These are phyloP conservation scores for Drosophila atripex DNA, from an alignment of 2,888 invertebrate genomes.

Conservation along the genomic window DNA sequence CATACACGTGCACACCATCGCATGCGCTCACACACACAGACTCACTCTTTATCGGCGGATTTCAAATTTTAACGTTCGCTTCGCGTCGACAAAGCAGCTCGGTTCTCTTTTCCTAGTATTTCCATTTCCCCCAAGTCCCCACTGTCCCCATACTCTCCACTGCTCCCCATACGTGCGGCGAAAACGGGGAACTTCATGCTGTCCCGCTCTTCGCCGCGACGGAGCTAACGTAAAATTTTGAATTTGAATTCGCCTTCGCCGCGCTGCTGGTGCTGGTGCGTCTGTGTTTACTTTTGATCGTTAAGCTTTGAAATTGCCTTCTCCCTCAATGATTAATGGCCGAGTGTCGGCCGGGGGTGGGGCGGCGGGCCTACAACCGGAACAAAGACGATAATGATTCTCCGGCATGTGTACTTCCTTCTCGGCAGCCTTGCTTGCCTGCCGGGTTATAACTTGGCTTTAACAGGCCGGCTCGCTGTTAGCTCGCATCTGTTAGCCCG, in stretches of 20 bases:
- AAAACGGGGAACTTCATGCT: slow-evolving; percentile 25
- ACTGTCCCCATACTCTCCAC: slow-evolving; percentile 27
- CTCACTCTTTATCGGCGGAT: slow-evolving; percentile 38
- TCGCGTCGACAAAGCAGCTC: slow-evolving; percentile 63
- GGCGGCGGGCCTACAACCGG: slow-evolving; percentile 41
- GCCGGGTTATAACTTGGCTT: slow-evolving; percentile 65
- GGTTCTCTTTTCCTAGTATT: slow-evolving; percentile 65
- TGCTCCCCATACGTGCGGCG: slow-evolving; percentile 26
- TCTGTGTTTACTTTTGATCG: slow-evolving; percentile 57
- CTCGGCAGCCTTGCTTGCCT: neutral
- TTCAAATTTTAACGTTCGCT: slow-evolving; percentile 71
- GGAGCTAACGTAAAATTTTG: neutral
- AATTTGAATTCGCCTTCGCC: slow-evolving; percentile 43
- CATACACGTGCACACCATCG: slow-evolving; percentile 19
- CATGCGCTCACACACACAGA: slow-evolving; percentile 18
- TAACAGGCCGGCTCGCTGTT: slow-evolving; percentile 37
- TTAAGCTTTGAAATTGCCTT: slow-evolving; percentile 50
- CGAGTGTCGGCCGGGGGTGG: neutral
- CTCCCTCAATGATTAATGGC: slow-evolving; percentile 56
- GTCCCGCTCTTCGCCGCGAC: slow-evolving; percentile 28
- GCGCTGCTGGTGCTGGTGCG: slow-evolving; percentile 2
- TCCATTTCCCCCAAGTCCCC: slow-evolving; percentile 51
- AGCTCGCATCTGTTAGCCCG: slow-evolving; percentile 22
- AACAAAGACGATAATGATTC: slow-evolving; percentile 45
- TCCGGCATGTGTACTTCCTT: slow-evolving; percentile 23